These are phyloP conservation scores for Rhombomys opimus DNA, from an alignment of 2,113 vertebrate genomes.

Conservation along the genomic window DNA sequence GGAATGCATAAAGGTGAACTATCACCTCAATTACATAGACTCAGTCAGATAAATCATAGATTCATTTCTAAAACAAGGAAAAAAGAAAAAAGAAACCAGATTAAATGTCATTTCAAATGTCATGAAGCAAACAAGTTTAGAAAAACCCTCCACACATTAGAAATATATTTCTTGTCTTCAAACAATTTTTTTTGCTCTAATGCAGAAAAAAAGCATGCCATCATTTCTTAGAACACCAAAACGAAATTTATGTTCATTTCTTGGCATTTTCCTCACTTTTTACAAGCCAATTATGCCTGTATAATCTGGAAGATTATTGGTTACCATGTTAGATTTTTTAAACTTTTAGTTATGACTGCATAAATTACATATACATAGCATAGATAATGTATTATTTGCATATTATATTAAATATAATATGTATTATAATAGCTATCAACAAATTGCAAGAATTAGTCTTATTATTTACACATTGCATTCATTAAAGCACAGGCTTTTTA, in stretches of 20 bases:
- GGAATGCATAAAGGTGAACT: neutral
- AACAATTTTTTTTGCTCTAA: neutral
- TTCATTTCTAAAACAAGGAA: neutral
- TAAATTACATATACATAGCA: neutral
- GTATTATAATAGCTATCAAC: neutral
- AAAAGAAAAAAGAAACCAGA: neutral
- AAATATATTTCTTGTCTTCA: neutral
- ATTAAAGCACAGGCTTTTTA: neutral
- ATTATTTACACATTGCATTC: neutral
- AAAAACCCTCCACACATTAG: neutral
- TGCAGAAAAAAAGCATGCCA: neutral
- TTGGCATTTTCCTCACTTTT: neutral
- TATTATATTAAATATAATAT: neutral
- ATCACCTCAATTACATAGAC: neutral
- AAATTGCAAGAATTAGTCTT: neutral
- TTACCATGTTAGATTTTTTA: neutral
- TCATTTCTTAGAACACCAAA: neutral
- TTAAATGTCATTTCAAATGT: neutral
- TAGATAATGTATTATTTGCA: neutral
- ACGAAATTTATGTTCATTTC: neutral
- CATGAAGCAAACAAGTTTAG: neutral
- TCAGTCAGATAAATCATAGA: neutral
- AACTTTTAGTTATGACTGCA: neutral
- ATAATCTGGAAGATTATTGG: neutral
- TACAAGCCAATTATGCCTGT: neutral